Evolutionary conservation across 2,113 vertebrate genomes (phyloP).

Genomic region (Apteryx mantelli): DNA sequence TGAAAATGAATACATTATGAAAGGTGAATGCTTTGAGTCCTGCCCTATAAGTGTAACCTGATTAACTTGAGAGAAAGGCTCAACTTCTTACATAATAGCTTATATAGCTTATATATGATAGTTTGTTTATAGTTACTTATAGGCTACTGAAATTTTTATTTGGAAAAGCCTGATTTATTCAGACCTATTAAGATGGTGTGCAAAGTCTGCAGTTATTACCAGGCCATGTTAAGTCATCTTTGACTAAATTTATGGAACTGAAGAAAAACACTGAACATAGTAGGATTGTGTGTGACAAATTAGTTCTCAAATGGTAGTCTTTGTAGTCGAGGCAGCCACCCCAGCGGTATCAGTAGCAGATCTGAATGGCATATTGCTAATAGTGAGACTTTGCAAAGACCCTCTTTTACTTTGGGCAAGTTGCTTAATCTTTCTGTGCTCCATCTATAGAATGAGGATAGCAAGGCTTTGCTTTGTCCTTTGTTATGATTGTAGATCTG

Average conservation of each 20-base stretch:
- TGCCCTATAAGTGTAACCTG: not conserved
- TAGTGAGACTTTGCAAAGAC: not conserved
- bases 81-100: not conserved
- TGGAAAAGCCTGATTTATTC: not conserved
- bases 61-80: not conserved
- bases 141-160: not conserved
- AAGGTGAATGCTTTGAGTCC: conserved; percentile 83
- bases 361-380: not conserved
- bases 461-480: not conserved
- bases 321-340: not conserved
- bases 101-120: not conserved
- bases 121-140: not conserved
- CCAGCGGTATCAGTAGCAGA: not conserved
- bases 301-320: not conserved
- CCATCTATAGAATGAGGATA: not conserved
- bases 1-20: conserved; percentile 99
- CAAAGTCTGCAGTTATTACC: not conserved
- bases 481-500: not conserved
- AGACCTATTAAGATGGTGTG: not conserved
- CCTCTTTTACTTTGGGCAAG: not conserved
- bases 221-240: not conserved
- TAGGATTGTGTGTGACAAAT: not conserved
- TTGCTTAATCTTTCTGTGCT: not conserved
- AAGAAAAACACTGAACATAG: not conserved
- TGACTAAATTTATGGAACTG: not conserved